A percentile compares a stretch with the other conserved stretches of the same genome.
Conservation (phyloP, 2,888 invertebrate species). For the Portevinia maculata region DNA sequence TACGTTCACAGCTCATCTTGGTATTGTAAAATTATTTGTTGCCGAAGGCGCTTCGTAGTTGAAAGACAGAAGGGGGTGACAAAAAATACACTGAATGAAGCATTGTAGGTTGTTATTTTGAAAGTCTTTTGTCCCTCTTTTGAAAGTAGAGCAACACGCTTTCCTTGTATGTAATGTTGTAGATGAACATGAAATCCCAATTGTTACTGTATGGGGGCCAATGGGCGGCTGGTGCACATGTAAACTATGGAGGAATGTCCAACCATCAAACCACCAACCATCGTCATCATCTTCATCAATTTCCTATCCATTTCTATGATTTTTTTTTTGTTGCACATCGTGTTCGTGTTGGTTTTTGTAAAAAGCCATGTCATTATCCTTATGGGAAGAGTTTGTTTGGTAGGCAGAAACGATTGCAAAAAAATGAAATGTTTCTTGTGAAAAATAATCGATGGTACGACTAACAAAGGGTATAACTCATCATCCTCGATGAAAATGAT, state of each 20-base stretch:
- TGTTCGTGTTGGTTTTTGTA: conserved; percentile 36
- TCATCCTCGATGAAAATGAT: conserved; percentile 33
- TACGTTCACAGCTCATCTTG: conserved; percentile 6
- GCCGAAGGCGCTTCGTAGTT: conserved; percentile 47
- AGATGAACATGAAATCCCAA: conserved; percentile 27
- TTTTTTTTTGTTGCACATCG: conserved; percentile 17
- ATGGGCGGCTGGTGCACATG: conserved; percentile 8
- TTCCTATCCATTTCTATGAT: conserved; percentile 25
- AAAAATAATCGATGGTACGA: conserved; percentile 56
- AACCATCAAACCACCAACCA: conserved; percentile 25
- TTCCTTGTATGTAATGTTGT: conserved; percentile 26
- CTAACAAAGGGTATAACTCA: conserved; percentile 48
- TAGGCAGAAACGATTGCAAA: not conserved
- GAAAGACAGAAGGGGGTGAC: not conserved
- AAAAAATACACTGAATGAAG: conserved; percentile 20
- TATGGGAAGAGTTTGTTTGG: conserved; percentile 34
- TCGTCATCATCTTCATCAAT: conserved; percentile 54
- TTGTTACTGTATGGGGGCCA: conserved; percentile 25
- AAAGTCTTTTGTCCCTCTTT: conserved; percentile 55
- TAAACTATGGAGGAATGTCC: conserved; percentile 19
- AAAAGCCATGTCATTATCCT: conserved; percentile 66
- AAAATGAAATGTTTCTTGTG: conserved; percentile 24
- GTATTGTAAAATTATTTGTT: conserved; percentile 46
- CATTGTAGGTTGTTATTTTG: conserved; percentile 1
- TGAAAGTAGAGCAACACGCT: conserved; percentile 65